Evolutionary conservation across 2,888 invertebrate genomes (phyloP).

Genomic region (Epirrhoe tristata): DNA sequence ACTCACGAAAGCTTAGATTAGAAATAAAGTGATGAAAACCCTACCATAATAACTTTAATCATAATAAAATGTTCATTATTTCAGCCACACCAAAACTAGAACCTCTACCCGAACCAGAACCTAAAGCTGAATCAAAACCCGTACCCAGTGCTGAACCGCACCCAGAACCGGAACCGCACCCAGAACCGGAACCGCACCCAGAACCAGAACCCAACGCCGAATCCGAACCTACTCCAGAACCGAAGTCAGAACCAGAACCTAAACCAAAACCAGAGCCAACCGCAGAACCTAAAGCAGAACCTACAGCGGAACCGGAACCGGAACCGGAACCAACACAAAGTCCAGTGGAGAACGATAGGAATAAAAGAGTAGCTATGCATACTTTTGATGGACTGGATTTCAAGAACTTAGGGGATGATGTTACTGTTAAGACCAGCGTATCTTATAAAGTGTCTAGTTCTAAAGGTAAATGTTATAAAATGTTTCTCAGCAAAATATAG

Average conservation of each 20-base stretch:
- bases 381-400: slow-evolving; percentile 76
- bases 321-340: slow-evolving; percentile 57
- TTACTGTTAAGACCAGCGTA: slow-evolving; percentile 92
- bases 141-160: slow-evolving; percentile 34
- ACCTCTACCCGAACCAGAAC: slow-evolving; percentile 55
- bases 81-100: slow-evolving; percentile 62
- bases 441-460: slow-evolving; percentile 90
- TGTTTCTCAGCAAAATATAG: too few species aligned
- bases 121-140: slow-evolving; percentile 53
- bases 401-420: slow-evolving; percentile 84
- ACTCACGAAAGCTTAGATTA: too few species aligned
- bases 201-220: slow-evolving; percentile 51
- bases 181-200: slow-evolving; percentile 60
- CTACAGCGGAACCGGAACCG: slow-evolving; percentile 51
- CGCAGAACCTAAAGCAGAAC: slow-evolving; percentile 61
- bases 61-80: slow-evolving; percentile 1
- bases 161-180: slow-evolving; percentile 49
- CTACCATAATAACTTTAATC: background rate
- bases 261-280: slow-evolving; percentile 63
- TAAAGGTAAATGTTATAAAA: slow-evolving; percentile 72
- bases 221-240: slow-evolving; percentile 63
- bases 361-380: slow-evolving; percentile 85
- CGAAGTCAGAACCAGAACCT: slow-evolving; percentile 53
- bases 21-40: too few species aligned
- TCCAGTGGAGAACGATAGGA: slow-evolving; percentile 70